Conservation (phyloP, 2,113 vertebrate genomes). For the Lepidothrix coronata region DNA sequence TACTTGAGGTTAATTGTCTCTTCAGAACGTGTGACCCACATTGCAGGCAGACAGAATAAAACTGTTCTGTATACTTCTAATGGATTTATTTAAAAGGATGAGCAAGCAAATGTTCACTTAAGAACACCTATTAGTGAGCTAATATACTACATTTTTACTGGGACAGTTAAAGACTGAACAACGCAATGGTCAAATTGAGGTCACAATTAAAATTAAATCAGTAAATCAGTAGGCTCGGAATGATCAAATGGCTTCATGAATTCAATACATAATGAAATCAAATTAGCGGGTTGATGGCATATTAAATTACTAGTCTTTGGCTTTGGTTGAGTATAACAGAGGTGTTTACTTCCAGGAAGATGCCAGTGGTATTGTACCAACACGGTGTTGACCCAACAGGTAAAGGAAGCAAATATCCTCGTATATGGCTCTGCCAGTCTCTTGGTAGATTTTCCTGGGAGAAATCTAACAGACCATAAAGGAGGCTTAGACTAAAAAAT, state of each 20-base stretch:
- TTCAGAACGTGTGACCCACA: background rate
- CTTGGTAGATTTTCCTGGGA: background rate
- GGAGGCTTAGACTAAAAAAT: background rate
- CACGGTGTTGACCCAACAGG: background rate
- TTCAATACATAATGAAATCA: background rate
- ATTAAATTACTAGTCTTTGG: background rate
- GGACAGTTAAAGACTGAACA: background rate
- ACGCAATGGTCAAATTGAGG: background rate
- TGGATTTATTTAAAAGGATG: constrained; percentile 47
- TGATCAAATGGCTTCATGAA: background rate
- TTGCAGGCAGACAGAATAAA: background rate
- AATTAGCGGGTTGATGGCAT: background rate
- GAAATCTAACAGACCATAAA: background rate
- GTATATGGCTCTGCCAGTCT: background rate
- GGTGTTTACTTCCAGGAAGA: background rate
- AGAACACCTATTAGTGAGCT: background rate
- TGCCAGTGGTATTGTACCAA: background rate
- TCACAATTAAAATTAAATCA: constrained; percentile 48
- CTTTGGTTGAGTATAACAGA: background rate
- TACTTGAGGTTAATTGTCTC: constrained; percentile 44
- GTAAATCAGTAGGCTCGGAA: constrained; percentile 23
- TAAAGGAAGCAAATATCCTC: background rate
- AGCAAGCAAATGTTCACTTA: constrained; percentile 26
- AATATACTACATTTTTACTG: background rate
- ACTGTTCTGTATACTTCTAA: background rate